Percentiles rank a stretch among this genome's conserved stretches.
These are phyloP conservation scores for Brachynemurus nebulosus DNA, from an alignment of 2,888 invertebrate genomes.

Conservation along the genomic window DNA sequence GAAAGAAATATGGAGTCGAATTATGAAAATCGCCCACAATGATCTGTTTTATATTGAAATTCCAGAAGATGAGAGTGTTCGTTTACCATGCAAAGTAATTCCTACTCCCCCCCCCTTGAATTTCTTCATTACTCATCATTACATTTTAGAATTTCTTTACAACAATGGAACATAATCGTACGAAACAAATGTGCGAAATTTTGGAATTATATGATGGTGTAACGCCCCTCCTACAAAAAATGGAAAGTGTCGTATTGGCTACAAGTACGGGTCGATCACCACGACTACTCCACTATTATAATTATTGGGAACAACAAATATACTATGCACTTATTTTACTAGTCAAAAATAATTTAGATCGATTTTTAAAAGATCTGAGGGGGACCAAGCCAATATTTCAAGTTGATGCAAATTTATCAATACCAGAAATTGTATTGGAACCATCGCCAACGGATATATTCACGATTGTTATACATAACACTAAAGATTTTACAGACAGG, in stretches of 20 bases:
- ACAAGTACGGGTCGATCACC: constrained; percentile 60
- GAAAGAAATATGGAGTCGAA: constrained; percentile 41
- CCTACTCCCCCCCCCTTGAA: too few relatives aligned
- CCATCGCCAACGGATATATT: constrained; percentile 67
- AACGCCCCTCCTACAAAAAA: constrained; percentile 68
- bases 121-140: too few relatives aligned
- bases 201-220: constrained; percentile 62
- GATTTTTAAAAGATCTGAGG: constrained; percentile 45
- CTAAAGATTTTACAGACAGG: constrained; percentile 65
- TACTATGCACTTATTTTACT: constrained; percentile 53
- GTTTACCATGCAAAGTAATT: constrained; percentile 36
- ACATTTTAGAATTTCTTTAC: constrained; percentile 50
- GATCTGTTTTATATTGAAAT: constrained; percentile 40
- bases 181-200: constrained; percentile 51
- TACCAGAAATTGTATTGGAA: constrained; percentile 60
- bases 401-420: constrained; percentile 59
- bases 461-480: constrained; percentile 57
- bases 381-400: constrained; percentile 53
- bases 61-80: constrained; percentile 29
- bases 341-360: constrained; percentile 54
- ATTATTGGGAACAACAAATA: constrained; percentile 68
- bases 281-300: constrained; percentile 65
- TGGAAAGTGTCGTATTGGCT: constrained; percentile 71
- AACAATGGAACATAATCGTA: constrained; percentile 51
- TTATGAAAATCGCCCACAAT: constrained; percentile 39